These are phyloP conservation scores for Apteryx mantelli DNA, from an alignment of 2,113 vertebrate genomes.

Conservation along the genomic window DNA sequence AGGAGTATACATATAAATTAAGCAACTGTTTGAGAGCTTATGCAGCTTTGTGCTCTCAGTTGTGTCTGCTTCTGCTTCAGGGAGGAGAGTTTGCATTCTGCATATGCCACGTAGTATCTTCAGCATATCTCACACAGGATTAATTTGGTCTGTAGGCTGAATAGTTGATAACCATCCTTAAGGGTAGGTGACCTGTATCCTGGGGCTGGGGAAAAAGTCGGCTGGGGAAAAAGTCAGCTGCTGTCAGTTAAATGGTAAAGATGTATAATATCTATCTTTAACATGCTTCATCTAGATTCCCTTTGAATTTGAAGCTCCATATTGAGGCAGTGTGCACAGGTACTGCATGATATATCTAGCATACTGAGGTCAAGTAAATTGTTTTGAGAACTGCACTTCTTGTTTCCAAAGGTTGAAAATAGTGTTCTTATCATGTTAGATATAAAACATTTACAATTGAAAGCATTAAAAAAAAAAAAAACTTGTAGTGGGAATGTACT, in stretches of 20 bases:
- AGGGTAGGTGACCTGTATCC: background rate
- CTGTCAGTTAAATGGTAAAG: background rate
- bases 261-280: background rate
- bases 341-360: background rate
- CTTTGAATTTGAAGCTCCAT: background rate
- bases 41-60: background rate
- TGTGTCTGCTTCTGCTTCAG: background rate
- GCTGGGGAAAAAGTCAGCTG: too few species aligned
- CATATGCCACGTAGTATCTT: background rate
- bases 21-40: background rate
- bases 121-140: background rate
- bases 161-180: background rate
- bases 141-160: background rate
- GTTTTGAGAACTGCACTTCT: background rate
- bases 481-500: background rate
- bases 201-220: background rate
- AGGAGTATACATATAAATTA: background rate
- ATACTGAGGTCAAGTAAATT: background rate
- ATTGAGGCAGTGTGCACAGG: background rate
- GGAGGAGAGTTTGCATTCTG: background rate
- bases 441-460: background rate
- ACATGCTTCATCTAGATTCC: background rate
- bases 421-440: background rate
- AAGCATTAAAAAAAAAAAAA: background rate
- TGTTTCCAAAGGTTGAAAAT: background rate